A percentile compares a stretch with the other conserved stretches of the same genome.
phyloP scores from a whole-genome alignment of 2,113 vertebrate species.

The Scomber japonicus region DNA sequence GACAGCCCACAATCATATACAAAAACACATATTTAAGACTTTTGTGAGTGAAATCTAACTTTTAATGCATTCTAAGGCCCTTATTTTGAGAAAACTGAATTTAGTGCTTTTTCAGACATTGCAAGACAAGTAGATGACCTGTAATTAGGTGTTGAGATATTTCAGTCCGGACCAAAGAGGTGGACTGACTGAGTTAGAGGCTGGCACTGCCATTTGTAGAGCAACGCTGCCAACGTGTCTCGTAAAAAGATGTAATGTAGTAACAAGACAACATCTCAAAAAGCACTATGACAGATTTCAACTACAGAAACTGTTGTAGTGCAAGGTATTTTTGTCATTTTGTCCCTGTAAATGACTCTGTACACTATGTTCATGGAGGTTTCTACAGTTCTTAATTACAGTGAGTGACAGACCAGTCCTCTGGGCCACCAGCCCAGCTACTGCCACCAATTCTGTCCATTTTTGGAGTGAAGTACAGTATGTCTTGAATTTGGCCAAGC shows the following conservation, averaged over 20 bases:
- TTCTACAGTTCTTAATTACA: slow-evolving; percentile 35
- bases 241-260: not conserved
- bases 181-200: too few species aligned
- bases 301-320: not conserved
- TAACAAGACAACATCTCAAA: not conserved
- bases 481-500: slow-evolving; percentile 37
- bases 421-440: slow-evolving; percentile 43
- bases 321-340: not conserved
- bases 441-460: slow-evolving; percentile 42
- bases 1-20: too few species aligned
- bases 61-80: too few species aligned
- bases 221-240: too few species aligned
- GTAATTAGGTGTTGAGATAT: too few species aligned
- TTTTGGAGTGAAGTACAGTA: slow-evolving; percentile 25
- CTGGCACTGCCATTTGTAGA: too few species aligned
- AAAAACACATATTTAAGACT: too few species aligned
- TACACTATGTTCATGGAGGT: slow-evolving; percentile 35
- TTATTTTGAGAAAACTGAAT: too few species aligned
- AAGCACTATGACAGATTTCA: not conserved
- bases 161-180: too few species aligned
- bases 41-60: too few species aligned
- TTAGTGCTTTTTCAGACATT: too few species aligned
- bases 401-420: slow-evolving; percentile 20
- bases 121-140: too few species aligned
- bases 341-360: slow-evolving; percentile 3